Evolutionary conservation across 2,888 invertebrate species (phyloP).

Genomic region (Callyntrura guangdongensis): DNA sequence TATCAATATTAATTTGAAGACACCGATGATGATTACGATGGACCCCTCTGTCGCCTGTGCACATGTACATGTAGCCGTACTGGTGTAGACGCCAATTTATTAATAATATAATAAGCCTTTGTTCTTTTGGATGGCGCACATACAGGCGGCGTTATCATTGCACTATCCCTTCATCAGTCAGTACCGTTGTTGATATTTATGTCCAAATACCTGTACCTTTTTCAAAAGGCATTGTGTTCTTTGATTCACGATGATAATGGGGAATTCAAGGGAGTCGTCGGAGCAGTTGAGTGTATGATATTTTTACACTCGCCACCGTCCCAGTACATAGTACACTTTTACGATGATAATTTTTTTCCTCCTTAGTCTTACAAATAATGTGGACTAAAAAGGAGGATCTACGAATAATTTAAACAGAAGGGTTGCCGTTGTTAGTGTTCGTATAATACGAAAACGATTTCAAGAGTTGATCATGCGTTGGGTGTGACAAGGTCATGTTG

Average conservation of each 20-base stretch:
- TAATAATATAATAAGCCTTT: neutral
- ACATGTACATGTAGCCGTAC: neutral
- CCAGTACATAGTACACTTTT: neutral
- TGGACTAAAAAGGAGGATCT: slow-evolving; percentile 36
- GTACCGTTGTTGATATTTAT: neutral
- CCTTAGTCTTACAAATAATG: slow-evolving; percentile 18
- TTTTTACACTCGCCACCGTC: neutral
- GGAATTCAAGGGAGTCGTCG: slow-evolving; percentile 41
- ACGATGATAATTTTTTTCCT: neutral
- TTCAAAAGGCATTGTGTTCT: neutral
- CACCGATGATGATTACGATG: slow-evolving; percentile 14
- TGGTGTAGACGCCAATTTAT: neutral
- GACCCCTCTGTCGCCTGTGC: neutral
- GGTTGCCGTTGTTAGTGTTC: neutral
- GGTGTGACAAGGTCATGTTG: slow-evolving; percentile 74
- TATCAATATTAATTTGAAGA: slow-evolving; percentile 50
- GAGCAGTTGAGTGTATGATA: slow-evolving; percentile 5
- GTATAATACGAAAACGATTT: slow-evolving; percentile 50
- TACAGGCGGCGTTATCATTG: neutral
- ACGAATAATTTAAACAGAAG: neutral
- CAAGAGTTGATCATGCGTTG: slow-evolving; percentile 76
- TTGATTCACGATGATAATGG: slow-evolving; percentile 4
- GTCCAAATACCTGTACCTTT: neutral
- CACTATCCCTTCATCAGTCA: neutral
- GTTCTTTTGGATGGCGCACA: neutral